These are phyloP conservation scores for Mesembrinibis cayennensis DNA, from an alignment of 2,113 vertebrate species.

Conservation along the genomic window DNA sequence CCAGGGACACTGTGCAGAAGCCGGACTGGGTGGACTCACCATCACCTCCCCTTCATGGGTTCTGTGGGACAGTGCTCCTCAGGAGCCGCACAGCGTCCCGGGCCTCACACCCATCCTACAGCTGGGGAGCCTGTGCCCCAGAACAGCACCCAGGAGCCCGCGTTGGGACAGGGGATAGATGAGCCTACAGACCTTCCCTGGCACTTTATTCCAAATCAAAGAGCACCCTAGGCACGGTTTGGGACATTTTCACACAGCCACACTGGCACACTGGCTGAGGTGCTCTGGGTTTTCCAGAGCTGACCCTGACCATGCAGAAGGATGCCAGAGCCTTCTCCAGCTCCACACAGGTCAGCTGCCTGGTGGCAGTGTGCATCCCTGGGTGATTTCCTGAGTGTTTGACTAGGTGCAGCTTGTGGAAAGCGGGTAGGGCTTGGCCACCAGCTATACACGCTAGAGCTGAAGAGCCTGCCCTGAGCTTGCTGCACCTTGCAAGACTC, in stretches of 20 bases:
- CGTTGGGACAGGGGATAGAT: background rate
- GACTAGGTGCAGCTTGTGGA: background rate
- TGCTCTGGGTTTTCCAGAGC: background rate
- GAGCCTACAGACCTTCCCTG: background rate
- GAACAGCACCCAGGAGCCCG: background rate
- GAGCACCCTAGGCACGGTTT: background rate
- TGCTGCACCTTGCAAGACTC: background rate
- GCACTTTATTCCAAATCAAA: background rate
- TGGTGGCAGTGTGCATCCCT: background rate
- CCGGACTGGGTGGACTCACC: background rate
- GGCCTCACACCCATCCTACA: background rate
- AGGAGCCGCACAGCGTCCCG: background rate
- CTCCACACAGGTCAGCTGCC: background rate
- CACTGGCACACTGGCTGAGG: background rate
- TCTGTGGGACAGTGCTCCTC: background rate
- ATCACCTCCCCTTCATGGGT: background rate
- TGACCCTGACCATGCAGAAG: background rate
- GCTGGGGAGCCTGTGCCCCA: background rate
- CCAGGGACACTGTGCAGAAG: background rate
- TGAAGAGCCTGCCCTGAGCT: background rate
- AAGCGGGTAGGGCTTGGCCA: background rate
- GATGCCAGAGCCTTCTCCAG: background rate
- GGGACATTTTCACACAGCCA: background rate
- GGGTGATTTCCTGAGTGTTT: background rate
- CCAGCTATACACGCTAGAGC: background rate